Evolutionary conservation across 2,888 invertebrate species (phyloP).

Genomic region (Lymantria monacha): DNA sequence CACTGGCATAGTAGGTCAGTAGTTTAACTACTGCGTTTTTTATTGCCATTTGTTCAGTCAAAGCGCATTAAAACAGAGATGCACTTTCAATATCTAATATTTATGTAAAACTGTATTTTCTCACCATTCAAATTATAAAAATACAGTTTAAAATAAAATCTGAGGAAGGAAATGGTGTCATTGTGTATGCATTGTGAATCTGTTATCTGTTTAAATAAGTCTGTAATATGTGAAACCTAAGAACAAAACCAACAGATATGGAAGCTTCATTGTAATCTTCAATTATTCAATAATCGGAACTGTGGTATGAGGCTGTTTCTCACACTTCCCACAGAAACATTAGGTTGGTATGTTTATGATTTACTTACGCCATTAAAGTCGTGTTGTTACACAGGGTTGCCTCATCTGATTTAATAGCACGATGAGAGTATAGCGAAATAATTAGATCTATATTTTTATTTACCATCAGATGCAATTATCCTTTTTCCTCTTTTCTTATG

Average conservation of each 20-base stretch:
- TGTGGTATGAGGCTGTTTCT: constrained; percentile 30
- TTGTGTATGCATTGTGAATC: too few relatives aligned
- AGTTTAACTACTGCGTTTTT: too few relatives aligned
- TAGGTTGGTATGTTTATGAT: constrained; percentile 42
- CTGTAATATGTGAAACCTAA: constrained; percentile 2
- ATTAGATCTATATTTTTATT: background rate
- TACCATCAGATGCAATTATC: too few relatives aligned
- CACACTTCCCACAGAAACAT: constrained; percentile 57
- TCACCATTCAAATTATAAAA: too few relatives aligned
- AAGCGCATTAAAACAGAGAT: too few relatives aligned
- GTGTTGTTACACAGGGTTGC: constrained; percentile 42
- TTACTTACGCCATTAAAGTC: constrained; percentile 50
- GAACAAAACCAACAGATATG: constrained; percentile 1
- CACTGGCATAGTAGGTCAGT: too few relatives aligned
- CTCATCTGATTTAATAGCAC: constrained; percentile 25
- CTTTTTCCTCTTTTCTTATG: too few relatives aligned
- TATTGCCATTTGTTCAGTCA: too few relatives aligned
- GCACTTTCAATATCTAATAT: too few relatives aligned
- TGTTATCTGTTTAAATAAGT: constrained; percentile 13
- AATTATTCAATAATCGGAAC: constrained; percentile 19
- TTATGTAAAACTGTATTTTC: too few relatives aligned
- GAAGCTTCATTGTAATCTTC: constrained; percentile 2
- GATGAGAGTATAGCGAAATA: constrained; percentile 9
- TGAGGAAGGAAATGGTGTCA: too few relatives aligned
- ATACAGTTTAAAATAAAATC: too few relatives aligned